Evolutionary conservation across 2,797 vertebrate genomes (phyloP), one percentile per base, ranked within the genome.

Genomic region (Chaenodraco wilsoni): DNA sequence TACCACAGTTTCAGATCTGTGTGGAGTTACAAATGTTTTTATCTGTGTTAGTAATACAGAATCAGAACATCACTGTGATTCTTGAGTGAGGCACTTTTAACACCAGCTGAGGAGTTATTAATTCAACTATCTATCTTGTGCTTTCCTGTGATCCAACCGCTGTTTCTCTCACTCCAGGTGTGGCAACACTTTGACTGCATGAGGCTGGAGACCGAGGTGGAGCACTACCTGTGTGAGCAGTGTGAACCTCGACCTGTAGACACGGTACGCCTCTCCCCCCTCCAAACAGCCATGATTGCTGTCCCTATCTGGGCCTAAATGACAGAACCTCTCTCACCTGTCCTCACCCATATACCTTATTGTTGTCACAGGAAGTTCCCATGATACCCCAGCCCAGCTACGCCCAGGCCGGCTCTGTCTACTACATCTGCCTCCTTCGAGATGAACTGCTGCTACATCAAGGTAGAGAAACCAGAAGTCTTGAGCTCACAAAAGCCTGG

Each of bases 121-220:
- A 11, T 48, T 68, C 15, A 40, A 19, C 4, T 21, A 9, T 14
- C 3, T 2, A 3, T 52, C n/a, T 62, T 57, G 49, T 59, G 17
- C 14, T 16, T 55, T 23, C 12, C 1, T 66, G 11, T 63, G 0
- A 65, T 57, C 57, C 6, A 44, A 3, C 17, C 9, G 0, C 49
- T 41, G 14, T 65, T 57, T 54, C 69, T 65, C 21, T 83, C 17
- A 0, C 51, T 44, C 65, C 2, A 99, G 98, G 98, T 98, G 6
- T 99, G 98, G 98, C 98, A 99, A 93, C 98, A 99, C 91, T 99
- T 96, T 72, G 98, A 99, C 93, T 99, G 98, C 21, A 98, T 99
- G 98, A 96, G 97, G 0, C 91, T 99, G 74, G 97, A 96, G 79
- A 95, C 96, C 0, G 98, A 99, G 3, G 98, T 97, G 50, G 98